A percentile compares a stretch with the other conserved stretches of the same genome.
Conservation (phyloP, 2,797 vertebrate genomes). For the Takifugu rubripes region DNA sequence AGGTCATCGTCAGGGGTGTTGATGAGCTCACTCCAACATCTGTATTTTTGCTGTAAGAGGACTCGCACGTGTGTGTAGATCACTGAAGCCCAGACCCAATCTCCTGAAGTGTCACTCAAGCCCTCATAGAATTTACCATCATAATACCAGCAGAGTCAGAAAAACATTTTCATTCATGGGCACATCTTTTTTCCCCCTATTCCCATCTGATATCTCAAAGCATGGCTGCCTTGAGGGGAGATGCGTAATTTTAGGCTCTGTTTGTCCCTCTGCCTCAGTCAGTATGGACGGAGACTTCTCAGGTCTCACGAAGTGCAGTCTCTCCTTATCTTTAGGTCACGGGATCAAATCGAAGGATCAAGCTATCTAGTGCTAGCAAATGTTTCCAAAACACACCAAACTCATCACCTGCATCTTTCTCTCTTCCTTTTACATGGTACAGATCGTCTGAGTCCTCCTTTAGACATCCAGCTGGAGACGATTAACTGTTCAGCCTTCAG, state of each 20-base stretch:
- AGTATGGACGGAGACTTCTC: too few species aligned
- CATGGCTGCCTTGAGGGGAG: too few species aligned
- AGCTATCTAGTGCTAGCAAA: too few species aligned
- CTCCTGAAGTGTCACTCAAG: slow-evolving; percentile 32
- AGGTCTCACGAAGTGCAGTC: too few species aligned
- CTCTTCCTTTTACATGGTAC: slow-evolving; percentile 34
- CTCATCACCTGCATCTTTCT: not conserved
- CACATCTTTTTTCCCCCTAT: too few species aligned
- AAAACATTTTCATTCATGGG: too few species aligned
- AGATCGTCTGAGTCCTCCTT: slow-evolving; percentile 88
- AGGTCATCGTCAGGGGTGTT: slow-evolving; percentile 5
- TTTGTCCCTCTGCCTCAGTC: too few species aligned
- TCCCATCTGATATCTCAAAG: too few species aligned
- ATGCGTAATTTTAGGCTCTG: too few species aligned
- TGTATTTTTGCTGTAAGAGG: slow-evolving; percentile 16
- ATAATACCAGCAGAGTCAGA: slow-evolving; percentile 7
- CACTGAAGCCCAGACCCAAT: slow-evolving; percentile 20
- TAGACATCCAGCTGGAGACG: slow-evolving; percentile 83
- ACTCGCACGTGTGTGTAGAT: slow-evolving; percentile 24
- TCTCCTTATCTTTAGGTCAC: too few species aligned
- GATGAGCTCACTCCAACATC: slow-evolving; percentile 5
- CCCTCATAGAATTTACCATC: slow-evolving; percentile 11
- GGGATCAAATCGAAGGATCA: too few species aligned
- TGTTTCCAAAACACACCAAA: too few species aligned
- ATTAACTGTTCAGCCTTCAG: slow-evolving; percentile 89